These are phyloP conservation scores for Oscheius sp. DNA, from an alignment of 2,888 invertebrate species.

Conservation along the genomic window DNA sequence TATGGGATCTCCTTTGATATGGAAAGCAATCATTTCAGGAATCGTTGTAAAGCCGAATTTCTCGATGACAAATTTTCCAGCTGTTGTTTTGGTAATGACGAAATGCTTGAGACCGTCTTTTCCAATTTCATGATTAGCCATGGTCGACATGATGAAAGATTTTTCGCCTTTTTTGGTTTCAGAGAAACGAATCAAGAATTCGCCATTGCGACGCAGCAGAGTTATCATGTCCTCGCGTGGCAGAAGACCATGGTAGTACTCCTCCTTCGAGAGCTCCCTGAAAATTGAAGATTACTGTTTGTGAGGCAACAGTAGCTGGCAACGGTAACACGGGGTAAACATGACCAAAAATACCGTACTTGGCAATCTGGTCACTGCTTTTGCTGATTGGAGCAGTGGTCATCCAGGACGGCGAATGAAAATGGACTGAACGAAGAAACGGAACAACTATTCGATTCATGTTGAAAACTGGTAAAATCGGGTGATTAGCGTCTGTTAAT, in stretches of 20 bases:
- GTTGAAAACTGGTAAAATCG: too few relatives aligned
- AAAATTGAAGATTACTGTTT: too few relatives aligned
- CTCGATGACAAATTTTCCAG: slow-evolving; percentile 42
- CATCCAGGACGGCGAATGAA: too few relatives aligned
- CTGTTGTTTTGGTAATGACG: slow-evolving; percentile 34
- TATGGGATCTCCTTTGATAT: slow-evolving; percentile 6
- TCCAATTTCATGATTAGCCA: slow-evolving; percentile 52
- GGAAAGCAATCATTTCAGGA: slow-evolving; percentile 34
- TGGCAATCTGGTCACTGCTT: too few relatives aligned
- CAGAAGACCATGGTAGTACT: slow-evolving; percentile 4
- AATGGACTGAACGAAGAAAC: too few relatives aligned
- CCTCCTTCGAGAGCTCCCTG: not conserved
- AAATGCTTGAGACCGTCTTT: slow-evolving; percentile 45
- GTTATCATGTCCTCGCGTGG: slow-evolving; percentile 12
- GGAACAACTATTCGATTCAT: too few relatives aligned
- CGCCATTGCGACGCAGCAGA: slow-evolving; percentile 56
- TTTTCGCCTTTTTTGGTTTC: slow-evolving; percentile 53
- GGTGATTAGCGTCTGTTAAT: too few relatives aligned
- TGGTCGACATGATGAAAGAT: slow-evolving; percentile 55
- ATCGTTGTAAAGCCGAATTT: slow-evolving; percentile 41
- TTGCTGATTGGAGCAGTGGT: too few relatives aligned
- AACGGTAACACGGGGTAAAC: too few relatives aligned
- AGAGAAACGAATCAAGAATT: slow-evolving; percentile 55
- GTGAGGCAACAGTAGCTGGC: too few relatives aligned
- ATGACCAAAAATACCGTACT: too few relatives aligned